A percentile compares a stretch with the other conserved stretches of the same genome.
phyloP scores from a whole-genome alignment of 64 coral and sea anemone species.

The Hydrozoanthus tunicans region DNA sequence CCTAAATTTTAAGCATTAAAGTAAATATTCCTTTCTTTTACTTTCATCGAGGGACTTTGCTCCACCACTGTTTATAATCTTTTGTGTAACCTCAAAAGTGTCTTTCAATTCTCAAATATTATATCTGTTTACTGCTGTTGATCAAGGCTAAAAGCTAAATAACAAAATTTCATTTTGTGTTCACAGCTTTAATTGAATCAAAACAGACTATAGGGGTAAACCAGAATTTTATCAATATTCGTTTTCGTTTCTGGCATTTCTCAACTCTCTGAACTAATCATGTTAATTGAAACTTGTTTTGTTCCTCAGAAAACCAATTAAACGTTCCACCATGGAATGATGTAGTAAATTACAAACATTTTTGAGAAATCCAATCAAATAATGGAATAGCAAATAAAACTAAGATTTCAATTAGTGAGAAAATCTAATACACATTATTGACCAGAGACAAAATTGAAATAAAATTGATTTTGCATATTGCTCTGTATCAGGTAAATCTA shows the following conservation, averaged over 20 bases:
- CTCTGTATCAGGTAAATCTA: conserved; percentile 75
- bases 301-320: conserved; percentile 65
- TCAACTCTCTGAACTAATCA: conserved; percentile 65
- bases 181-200: conserved; percentile 57
- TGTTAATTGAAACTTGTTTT: conserved; percentile 81
- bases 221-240: conserved; percentile 36
- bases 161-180: conserved; percentile 58
- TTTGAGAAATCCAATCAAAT: conserved; percentile 70
- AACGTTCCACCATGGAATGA: conserved; percentile 57
- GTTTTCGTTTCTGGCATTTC: conserved; percentile 35
- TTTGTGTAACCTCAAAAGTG: conserved; percentile 54
- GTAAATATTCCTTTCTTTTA: conserved; percentile 44
- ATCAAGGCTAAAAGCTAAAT: conserved; percentile 46
- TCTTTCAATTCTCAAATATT: conserved; percentile 44
- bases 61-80: conserved; percentile 6
- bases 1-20: conserved; percentile 8
- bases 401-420: conserved; percentile 88
- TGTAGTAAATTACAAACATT: conserved; percentile 76
- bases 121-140: conserved; percentile 51
- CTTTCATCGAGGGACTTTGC: neutral
- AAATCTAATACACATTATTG: conserved; percentile 88
- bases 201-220: neutral
- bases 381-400: conserved; percentile 72
- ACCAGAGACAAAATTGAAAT: conserved; percentile 74
- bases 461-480: conserved; percentile 76